phyloP scores from a whole-genome alignment of 2,113 vertebrate species.

The Leptodactylus fuscus region DNA sequence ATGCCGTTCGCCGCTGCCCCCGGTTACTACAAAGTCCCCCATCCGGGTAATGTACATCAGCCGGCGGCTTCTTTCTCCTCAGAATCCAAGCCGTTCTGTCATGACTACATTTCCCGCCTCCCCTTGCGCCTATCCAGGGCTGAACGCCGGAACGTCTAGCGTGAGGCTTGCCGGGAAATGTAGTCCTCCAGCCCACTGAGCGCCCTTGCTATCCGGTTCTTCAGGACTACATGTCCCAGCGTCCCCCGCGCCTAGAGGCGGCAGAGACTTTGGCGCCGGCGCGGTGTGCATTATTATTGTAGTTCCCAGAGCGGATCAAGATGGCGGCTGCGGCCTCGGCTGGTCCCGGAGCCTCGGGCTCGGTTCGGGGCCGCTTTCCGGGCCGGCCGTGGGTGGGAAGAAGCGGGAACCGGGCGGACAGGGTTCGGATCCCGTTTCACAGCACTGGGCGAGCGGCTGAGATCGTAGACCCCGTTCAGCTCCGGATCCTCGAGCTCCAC shows the following conservation, averaged over 20 bases:
- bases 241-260: background rate
- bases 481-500: slow-evolving; percentile 86
- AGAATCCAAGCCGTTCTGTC: slow-evolving; percentile 36
- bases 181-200: background rate
- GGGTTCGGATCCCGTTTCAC: slow-evolving; percentile 80
- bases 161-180: slow-evolving; percentile 16
- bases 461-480: slow-evolving; percentile 64
- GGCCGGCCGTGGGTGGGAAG: slow-evolving; percentile 86
- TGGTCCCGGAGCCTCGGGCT: slow-evolving; percentile 84
- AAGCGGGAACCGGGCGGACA: slow-evolving; percentile 81
- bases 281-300: slow-evolving; percentile 37
- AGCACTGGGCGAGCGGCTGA: slow-evolving; percentile 62
- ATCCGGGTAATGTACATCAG: background rate
- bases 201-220: no score
- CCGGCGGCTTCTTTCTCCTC: background rate
- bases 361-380: slow-evolving; percentile 87
- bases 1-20: background rate
- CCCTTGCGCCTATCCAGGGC: background rate
- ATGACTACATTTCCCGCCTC: slow-evolving; percentile 47
- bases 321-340: slow-evolving; percentile 86
- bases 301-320: slow-evolving; percentile 76
- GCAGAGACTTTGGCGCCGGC: slow-evolving; percentile 36
- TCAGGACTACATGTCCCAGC: slow-evolving; percentile 33
- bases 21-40: background rate
- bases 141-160: background rate